Evolutionary conservation across 1,140 invertebrate genomes (phyloP), one percentile per base, ranked within the genome.

Genomic region (Drosophila kohkoa): DNA sequence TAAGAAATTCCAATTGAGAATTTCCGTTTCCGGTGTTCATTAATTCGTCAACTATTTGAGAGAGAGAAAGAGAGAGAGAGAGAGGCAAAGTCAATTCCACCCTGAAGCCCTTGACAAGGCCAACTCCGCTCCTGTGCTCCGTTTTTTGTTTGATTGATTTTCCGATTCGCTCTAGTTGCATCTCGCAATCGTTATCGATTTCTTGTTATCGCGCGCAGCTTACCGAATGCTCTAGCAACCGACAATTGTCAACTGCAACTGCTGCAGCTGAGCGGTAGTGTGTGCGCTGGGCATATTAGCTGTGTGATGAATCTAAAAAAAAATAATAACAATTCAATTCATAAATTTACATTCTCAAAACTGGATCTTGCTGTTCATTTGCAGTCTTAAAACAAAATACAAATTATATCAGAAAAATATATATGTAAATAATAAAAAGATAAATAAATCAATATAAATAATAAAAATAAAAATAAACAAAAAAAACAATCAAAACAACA

Each of bases 121-220:
- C 3, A 11, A 54, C 10, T 72, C 28, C 70, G 71, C 55, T 46
- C 64, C 71, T 60, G 71, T 46, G 63, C 38, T 20, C 20, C 3
- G 3, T 4, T 25, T 25, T 25, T 25, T 25, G 20, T 3, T 8
- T 10, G 28, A 62, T 63, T 70, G 38, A 43, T 30, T 10, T 66
- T 58, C 35, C 20, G 67, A 51, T 71, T 28, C 52, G 46, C 58
- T 75, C 73, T 45, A 75, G 41, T 71, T 75, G 52, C 65, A 74
- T 25, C 20, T 25, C 20, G 20, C 4, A 25, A 63, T 58, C 32
- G 52, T 51, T 30, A 68, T 68, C 73, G 58, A 46, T 30, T 10
- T 38, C 32, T 30, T 28, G 63, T 59, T 73, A 67, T 73, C 54
- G 58, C 66, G n/a, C 30, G 52, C 35, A 7, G 55, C 57, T 55